Conservation (phyloP, 1,140 invertebrate genomes). For the Caenorhabditis latens region DNA sequence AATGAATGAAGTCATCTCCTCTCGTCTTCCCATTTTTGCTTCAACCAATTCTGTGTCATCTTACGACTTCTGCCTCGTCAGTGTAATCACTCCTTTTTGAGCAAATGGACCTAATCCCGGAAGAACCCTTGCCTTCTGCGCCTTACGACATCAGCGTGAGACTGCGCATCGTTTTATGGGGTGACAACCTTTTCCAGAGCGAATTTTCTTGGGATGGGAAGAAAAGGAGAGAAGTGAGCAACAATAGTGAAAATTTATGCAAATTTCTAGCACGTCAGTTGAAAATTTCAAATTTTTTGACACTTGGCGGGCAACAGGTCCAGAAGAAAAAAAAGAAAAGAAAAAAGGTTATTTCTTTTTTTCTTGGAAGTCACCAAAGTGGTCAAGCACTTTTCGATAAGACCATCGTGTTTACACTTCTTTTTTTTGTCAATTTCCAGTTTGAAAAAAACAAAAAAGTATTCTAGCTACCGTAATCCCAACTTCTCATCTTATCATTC, state of each 20-base stretch:
- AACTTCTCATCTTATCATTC: not conserved
- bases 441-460: not conserved
- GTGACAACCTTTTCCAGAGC: slow-evolving; percentile 40
- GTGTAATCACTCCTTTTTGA: slow-evolving; percentile 42
- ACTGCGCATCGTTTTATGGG: slow-evolving; percentile 30
- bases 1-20: slow-evolving; percentile 42
- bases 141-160: slow-evolving; percentile 34
- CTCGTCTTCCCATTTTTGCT: not conserved
- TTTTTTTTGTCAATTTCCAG: not conserved
- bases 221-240: not conserved
- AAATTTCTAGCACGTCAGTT: not conserved
- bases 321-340: not conserved
- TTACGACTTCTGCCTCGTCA: slow-evolving; percentile 45
- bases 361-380: not conserved
- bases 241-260: slow-evolving; percentile 38
- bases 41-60: slow-evolving; percentile 10
- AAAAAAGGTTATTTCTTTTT: not conserved
- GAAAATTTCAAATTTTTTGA: not conserved
- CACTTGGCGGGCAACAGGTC: slow-evolving; percentile 27
- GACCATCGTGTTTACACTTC: not conserved
- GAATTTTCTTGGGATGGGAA: too few species aligned
- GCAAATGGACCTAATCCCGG: slow-evolving; percentile 29
- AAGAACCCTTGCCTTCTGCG: not conserved
- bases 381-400: not conserved
- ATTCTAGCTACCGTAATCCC: not conserved